Evolutionary conservation across 2,888 invertebrate genomes (phyloP).

Genomic region (Didymodactylos carnosus): DNA sequence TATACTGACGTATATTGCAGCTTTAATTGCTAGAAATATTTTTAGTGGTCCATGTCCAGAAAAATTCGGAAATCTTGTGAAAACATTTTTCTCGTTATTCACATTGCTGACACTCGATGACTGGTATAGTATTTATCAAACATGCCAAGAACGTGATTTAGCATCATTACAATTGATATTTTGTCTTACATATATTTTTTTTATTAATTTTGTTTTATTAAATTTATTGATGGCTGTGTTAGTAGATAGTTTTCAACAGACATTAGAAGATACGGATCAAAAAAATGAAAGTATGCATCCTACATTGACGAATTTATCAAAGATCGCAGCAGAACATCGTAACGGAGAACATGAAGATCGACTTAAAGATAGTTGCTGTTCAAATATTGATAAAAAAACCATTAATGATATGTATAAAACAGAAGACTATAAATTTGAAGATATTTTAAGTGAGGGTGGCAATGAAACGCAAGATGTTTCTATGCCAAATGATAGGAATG

Average conservation of each 20-base stretch:
- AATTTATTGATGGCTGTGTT: constrained; percentile 27
- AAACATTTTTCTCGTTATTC: constrained; percentile 20
- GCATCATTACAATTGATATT: constrained; percentile 19
- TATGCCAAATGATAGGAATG: no score
- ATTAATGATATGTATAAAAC: no score
- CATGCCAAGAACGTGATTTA: neutral
- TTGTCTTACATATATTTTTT: constrained; percentile 23
- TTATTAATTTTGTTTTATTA: constrained; percentile 26
- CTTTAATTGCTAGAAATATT: constrained; percentile 25
- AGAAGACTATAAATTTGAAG: no score
- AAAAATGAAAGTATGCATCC: neutral
- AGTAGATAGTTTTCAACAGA: neutral
- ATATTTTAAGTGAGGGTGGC: no score
- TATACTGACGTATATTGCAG: constrained; percentile 26
- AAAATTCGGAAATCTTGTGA: constrained; percentile 21
- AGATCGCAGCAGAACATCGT: neutral
- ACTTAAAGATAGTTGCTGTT: no score
- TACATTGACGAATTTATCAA: neutral
- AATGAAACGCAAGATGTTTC: no score
- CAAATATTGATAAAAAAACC: neutral
- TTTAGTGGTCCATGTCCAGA: constrained; percentile 20
- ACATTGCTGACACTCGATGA: constrained; percentile 22
- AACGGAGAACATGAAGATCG: no score
- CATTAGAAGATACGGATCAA: neutral
- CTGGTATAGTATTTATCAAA: constrained; percentile 21